Evolutionary conservation across 2,113 vertebrate species (phyloP), one percentile per base, ranked within the genome.

Genomic region (Oenanthe melanoleuca): DNA sequence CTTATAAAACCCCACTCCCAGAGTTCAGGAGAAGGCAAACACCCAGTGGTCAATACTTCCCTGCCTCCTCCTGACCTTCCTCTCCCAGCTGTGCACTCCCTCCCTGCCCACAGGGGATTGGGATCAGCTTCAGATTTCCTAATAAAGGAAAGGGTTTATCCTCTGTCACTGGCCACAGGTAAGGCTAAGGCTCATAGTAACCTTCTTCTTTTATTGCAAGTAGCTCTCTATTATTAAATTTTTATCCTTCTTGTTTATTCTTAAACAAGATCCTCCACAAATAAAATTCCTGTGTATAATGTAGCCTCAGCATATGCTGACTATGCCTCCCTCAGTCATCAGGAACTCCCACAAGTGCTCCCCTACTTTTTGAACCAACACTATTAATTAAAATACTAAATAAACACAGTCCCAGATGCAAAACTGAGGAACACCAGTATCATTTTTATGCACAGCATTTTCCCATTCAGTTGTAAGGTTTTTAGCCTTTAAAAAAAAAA

Each of bases 371-470:
- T 49, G 57, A 69, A 85, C 53, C 69, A 91, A 61, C 44, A 49
- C 55, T 75, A 52, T 96, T 93, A 87, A 93, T 95, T 96, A 89
- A 95, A 93, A 85, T 37, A 85, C 81, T 94, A 75, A 96, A 94
- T 96, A 95, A 95, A 89, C 82, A 53, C 4, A 1, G 40, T 89
- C 92, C 85, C 73, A 93, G 18, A 60, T 81, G 78, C 45, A 67
- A 78, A 96, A 73, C 57, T 89, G 65, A 81, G 44, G 37, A 92
- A 40, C 29, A 47, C 21, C 56, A 78, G 69, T 20, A 56, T 78
- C 60, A 56, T 84, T 65, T 56, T 71, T 57, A 64, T 25, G 14
- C 49, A 40, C 73, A 87, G 65, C 34, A 33, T 85, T 85, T 96
- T 81, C 57, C 78, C 57, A 55, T 89, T 85, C 87, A 71, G 23